phyloP scores from a whole-genome alignment of 2,113 vertebrate genomes.

The Oreotrochilus melanogaster region DNA sequence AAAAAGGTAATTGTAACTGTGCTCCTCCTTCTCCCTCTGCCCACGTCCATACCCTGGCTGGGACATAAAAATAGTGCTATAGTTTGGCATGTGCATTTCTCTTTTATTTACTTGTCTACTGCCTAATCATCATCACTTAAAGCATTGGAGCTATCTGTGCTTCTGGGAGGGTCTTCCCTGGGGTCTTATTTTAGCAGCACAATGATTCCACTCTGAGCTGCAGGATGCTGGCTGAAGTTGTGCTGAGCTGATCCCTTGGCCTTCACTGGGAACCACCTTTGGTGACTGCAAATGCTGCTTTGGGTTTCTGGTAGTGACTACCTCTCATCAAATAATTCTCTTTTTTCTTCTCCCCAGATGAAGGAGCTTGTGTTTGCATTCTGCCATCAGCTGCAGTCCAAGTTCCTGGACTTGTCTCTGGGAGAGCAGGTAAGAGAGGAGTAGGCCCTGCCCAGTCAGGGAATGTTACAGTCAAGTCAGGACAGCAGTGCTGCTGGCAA shows the following conservation, averaged over 20 bases:
- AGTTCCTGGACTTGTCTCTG: constrained; percentile 87
- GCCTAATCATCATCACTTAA: background rate
- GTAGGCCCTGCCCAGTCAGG: accelerated
- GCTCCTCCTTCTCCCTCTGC: background rate
- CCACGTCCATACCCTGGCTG: background rate
- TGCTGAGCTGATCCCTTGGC: background rate
- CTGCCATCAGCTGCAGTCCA: constrained; percentile 92
- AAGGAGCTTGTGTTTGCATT: constrained; percentile 89
- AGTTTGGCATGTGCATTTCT: background rate
- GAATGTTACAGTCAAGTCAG: background rate
- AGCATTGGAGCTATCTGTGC: background rate
- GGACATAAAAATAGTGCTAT: background rate
- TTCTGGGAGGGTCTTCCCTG: background rate
- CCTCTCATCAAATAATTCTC: background rate
- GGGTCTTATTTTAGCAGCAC: background rate
- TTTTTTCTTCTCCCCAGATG: constrained; percentile 79
- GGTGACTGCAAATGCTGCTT: background rate
- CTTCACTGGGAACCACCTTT: background rate
- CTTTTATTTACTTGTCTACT: background rate
- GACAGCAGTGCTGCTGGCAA: background rate
- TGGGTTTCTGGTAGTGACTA: background rate
- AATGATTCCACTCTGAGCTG: background rate
- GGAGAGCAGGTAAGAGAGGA: constrained; percentile 90
- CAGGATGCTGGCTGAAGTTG: background rate
- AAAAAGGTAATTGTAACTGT: constrained; percentile 81